Percentiles rank a stretch among this genome's conserved stretches.
phyloP scores from a whole-genome alignment of 1,140 invertebrate genomes.

The Trypoxylus dichotomus region DNA sequence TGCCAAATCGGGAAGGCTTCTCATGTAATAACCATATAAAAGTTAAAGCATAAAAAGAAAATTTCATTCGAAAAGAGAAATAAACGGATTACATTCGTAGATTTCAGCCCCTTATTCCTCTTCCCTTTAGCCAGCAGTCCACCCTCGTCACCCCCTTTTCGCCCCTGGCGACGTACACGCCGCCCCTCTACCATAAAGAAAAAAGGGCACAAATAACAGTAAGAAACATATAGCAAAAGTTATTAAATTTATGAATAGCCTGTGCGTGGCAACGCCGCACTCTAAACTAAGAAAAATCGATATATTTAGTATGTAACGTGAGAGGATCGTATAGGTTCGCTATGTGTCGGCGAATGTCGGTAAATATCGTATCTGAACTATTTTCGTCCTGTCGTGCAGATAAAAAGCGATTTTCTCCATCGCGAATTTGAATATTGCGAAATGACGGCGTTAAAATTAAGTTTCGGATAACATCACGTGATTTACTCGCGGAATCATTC shows the following conservation, averaged over 20 bases:
- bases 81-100: not conserved
- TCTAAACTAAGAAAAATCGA: conserved; percentile 23
- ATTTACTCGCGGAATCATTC: not conserved
- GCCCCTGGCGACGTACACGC: not conserved
- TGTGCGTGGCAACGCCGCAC: not conserved
- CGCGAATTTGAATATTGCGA: not conserved
- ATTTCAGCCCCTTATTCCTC: not conserved
- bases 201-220: not conserved
- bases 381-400: not conserved
- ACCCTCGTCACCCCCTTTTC: not conserved
- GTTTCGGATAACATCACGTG: not conserved
- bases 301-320: conserved; percentile 12
- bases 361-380: not conserved
- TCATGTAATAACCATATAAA: not conserved
- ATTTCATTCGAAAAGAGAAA: not conserved
- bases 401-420: not conserved
- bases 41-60: not conserved
- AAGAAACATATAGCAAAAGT: conserved; percentile 1
- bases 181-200: not conserved
- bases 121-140: not conserved
- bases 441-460: not conserved
- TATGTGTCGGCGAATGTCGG: not conserved
- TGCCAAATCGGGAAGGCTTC: not conserved
- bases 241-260: conserved; percentile 18
- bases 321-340: not conserved